These are phyloP conservation scores for Sceloporus undulatus DNA, from an alignment of 2,113 vertebrate genomes.

Conservation along the genomic window DNA sequence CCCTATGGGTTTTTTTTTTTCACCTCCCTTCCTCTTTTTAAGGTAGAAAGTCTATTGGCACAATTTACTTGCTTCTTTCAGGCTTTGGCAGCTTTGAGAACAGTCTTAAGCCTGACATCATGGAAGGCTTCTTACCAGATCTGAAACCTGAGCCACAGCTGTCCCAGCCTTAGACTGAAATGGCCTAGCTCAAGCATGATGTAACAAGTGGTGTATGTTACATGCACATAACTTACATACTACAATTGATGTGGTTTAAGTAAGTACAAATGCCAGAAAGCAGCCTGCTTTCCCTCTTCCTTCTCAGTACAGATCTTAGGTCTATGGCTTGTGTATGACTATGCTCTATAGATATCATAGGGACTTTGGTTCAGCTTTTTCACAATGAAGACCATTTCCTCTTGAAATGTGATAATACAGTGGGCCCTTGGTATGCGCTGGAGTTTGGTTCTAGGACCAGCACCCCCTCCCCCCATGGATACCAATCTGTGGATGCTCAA, in stretches of 20 bases:
- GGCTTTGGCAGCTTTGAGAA: not conserved
- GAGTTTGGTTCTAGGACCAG: too few species aligned
- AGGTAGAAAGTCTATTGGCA: not conserved
- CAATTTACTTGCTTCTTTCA: not conserved
- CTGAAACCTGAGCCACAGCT: slow-evolving; percentile 29
- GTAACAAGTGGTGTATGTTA: not conserved
- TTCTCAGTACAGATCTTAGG: not conserved
- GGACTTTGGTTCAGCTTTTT: not conserved
- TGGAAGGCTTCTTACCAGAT: slow-evolving; percentile 3
- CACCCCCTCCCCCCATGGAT: too few species aligned
- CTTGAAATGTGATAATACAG: not conserved
- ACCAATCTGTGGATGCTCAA: too few species aligned
- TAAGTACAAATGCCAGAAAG: not conserved
- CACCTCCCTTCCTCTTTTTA: slow-evolving; percentile 5
- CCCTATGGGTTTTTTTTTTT: not conserved
- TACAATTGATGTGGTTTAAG: slow-evolving; percentile 16
- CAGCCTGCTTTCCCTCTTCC: not conserved
- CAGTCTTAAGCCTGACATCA: slow-evolving; percentile 29
- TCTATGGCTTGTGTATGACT: not conserved
- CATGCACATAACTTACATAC: not conserved
- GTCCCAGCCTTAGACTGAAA: not conserved
- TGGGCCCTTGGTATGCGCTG: too few species aligned
- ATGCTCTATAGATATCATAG: not conserved
- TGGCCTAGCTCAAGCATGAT: not conserved
- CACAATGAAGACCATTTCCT: too few species aligned